These are phyloP conservation scores for Ornithoptera priamus DNA, from an alignment of 2,888 invertebrate genomes.

Conservation along the genomic window DNA sequence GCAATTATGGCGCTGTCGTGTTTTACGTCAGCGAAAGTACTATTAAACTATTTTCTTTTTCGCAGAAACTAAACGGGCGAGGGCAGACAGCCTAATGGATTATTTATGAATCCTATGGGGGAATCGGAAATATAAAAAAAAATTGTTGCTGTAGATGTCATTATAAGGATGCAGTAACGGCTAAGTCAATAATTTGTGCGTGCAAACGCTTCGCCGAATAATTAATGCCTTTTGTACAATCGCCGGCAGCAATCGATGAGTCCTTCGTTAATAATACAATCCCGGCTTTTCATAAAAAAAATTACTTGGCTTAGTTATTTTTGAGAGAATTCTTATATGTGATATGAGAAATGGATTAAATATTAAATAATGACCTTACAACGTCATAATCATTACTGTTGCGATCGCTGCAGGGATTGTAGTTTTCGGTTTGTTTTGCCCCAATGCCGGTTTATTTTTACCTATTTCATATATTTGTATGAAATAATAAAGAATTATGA, in stretches of 20 bases:
- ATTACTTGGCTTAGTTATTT: background rate
- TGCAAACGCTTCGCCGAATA: constrained; percentile 38
- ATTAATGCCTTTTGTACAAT: constrained; percentile 28
- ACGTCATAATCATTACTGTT: background rate
- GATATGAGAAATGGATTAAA: background rate
- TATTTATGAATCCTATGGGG: constrained; percentile 42
- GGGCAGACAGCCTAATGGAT: constrained; percentile 29
- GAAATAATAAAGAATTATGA: background rate
- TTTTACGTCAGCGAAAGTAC: constrained; percentile 14
- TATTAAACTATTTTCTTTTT: constrained; percentile 22
- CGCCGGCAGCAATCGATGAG: constrained; percentile 4
- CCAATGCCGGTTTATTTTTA: background rate
- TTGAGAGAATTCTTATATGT: background rate
- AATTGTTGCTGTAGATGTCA: constrained; percentile 28
- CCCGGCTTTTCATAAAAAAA: background rate
- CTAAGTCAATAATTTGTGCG: constrained; percentile 42
- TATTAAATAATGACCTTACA: background rate
- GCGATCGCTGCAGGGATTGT: background rate
- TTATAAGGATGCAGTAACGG: constrained; percentile 32
- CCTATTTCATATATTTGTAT: background rate
- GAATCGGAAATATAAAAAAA: constrained; percentile 33
- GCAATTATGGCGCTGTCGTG: background rate
- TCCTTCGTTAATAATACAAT: background rate
- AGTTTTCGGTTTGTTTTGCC: background rate
- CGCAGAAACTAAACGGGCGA: constrained; percentile 22